These are phyloP conservation scores for Eulacestoma nigropectus DNA, from an alignment of 2,113 vertebrate species.

Conservation along the genomic window DNA sequence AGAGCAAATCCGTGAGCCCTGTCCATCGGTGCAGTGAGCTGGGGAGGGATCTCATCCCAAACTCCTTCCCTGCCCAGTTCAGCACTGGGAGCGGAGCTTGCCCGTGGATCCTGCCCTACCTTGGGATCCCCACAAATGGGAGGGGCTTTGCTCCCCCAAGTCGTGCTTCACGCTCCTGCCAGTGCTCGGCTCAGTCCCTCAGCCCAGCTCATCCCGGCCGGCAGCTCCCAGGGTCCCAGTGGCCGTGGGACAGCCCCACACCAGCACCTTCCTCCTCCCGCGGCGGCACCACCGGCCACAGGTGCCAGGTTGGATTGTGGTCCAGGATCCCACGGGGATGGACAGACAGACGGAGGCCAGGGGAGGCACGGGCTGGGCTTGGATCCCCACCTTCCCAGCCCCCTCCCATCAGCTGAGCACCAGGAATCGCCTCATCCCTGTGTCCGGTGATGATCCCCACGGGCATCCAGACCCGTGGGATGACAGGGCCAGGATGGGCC, in stretches of 20 bases:
- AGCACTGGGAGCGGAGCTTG: not conserved
- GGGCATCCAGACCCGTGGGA: accelerated
- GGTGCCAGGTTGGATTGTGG: accelerated
- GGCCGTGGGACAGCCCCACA: not conserved
- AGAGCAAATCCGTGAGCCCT: not conserved
- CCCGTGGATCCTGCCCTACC: not conserved
- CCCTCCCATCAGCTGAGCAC: not conserved
- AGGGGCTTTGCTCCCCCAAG: not conserved
- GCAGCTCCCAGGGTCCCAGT: not conserved
- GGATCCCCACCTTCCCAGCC: not conserved
- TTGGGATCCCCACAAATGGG: accelerated
- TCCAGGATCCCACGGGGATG: not conserved
- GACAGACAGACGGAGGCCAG: accelerated
- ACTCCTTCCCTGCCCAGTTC: not conserved
- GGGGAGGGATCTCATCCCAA: not conserved
- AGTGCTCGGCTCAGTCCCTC: not conserved
- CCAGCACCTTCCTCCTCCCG: not conserved
- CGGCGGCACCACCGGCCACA: not conserved
- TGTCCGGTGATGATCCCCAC: accelerated
- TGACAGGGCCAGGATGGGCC: accelerated
- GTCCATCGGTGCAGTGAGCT: not conserved
- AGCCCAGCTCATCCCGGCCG: not conserved
- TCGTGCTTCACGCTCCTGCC: not conserved
- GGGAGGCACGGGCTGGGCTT: not conserved
- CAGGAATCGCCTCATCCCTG: accelerated